A percentile compares a stretch with the other conserved stretches of the same genome.
phyloP scores from a whole-genome alignment of 2,888 invertebrate species.

The Rambutsinella grinnellia region DNA sequence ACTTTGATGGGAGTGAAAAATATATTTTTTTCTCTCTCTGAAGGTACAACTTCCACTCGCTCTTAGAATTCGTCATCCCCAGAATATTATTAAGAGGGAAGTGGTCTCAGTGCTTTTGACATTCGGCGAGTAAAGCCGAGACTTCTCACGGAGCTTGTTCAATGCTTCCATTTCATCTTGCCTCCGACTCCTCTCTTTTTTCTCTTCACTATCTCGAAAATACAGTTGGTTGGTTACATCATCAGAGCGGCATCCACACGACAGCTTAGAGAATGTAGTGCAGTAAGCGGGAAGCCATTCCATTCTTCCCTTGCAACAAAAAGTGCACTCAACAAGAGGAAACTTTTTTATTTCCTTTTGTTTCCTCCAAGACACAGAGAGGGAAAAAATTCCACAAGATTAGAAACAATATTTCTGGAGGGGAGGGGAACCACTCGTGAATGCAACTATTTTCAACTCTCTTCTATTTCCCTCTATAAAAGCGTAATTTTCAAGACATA shows the following conservation, averaged over 20 bases:
- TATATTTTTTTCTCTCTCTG: no score
- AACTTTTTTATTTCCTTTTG: slow-evolving; percentile 13
- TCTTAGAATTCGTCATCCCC: slow-evolving; percentile 17
- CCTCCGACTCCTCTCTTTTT: neutral
- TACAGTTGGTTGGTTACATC: slow-evolving; percentile 8
- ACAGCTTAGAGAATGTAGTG: neutral
- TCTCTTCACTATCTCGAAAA: slow-evolving; percentile 4
- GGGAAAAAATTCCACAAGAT: slow-evolving; percentile 4
- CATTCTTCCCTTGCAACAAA: neutral
- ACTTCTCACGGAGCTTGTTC: slow-evolving; percentile 34
- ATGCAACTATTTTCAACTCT: no score
- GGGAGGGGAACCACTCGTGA: slow-evolving; percentile 2
- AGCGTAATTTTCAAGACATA: neutral
- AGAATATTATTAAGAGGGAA: slow-evolving; percentile 24
- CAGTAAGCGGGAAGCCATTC: neutral
- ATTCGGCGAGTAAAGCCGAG: slow-evolving; percentile 28
- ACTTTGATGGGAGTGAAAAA: neutral
- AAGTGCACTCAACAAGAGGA: slow-evolving; percentile 33
- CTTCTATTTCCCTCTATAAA: no score
- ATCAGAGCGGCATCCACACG: neutral
- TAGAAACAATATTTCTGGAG: slow-evolving; percentile 10
- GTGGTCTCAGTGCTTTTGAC: slow-evolving; percentile 41
- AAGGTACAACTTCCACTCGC: no score
- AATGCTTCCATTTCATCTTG: neutral
- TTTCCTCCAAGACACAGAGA: slow-evolving; percentile 4